Conservation (phyloP, 2,888 invertebrate species). For the Sinodicranocentrus sp. region DNA sequence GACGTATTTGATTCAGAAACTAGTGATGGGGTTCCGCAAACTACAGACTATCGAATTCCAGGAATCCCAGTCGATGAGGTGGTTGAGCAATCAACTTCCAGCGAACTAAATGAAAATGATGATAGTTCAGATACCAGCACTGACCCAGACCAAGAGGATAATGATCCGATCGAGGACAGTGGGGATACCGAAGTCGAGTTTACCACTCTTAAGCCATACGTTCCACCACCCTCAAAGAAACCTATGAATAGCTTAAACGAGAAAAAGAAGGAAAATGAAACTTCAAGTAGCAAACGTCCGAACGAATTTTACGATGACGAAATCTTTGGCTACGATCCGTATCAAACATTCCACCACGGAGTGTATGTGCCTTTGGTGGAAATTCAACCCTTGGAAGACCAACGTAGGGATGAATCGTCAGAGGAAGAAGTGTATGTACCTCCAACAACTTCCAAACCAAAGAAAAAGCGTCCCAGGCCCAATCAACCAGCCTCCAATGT, state of each 20-base stretch:
- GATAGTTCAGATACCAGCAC: slow-evolving; percentile 34
- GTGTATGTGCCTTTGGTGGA: slow-evolving; percentile 75
- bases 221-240: slow-evolving; percentile 68
- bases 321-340: slow-evolving; percentile 76
- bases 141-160: not conserved
- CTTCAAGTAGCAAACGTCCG: slow-evolving; percentile 71
- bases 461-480: slow-evolving; percentile 53
- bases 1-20: slow-evolving; percentile 55
- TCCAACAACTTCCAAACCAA: slow-evolving; percentile 40
- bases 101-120: slow-evolving; percentile 38
- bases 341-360: slow-evolving; percentile 76
- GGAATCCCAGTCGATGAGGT: slow-evolving; percentile 70
- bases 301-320: slow-evolving; percentile 77
- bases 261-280: slow-evolving; percentile 66
- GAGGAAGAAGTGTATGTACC: slow-evolving; percentile 61
- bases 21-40: not conserved
- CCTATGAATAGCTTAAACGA: slow-evolving; percentile 35
- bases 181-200: slow-evolving; percentile 59
- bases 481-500: slow-evolving; percentile 45
- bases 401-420: slow-evolving; percentile 38
- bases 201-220: slow-evolving; percentile 58
- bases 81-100: slow-evolving; percentile 27
- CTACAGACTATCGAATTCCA: slow-evolving; percentile 52
- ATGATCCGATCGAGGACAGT: slow-evolving; percentile 10
- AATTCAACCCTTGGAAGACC: slow-evolving; percentile 56